Evolutionary conservation across 2,888 invertebrate species (phyloP).

Genomic region (Apamea sordens): DNA sequence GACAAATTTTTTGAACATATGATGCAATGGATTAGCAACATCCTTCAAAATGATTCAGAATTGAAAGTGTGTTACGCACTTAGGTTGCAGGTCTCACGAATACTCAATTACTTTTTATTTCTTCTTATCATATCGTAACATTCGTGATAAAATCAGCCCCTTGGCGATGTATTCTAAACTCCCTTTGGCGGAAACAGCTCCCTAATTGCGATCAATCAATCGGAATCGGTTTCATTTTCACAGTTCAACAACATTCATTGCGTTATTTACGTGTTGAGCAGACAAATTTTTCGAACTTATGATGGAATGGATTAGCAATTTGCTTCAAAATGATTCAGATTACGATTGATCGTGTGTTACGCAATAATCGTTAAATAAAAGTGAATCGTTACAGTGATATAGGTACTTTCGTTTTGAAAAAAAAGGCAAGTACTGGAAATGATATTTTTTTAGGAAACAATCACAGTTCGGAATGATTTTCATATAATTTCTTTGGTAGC

Average conservation of each 20-base stretch:
- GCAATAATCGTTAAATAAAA: not conserved
- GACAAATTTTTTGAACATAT: not conserved
- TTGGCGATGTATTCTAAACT: too few relatives aligned
- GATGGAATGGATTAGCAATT: too few relatives aligned
- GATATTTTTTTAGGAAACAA: constrained; percentile 6
- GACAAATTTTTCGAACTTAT: too few relatives aligned
- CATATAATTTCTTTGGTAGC: constrained; percentile 52
- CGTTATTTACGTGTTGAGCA: too few relatives aligned
- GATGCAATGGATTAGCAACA: too few relatives aligned
- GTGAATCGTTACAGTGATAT: not conserved
- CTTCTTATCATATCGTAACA: not conserved
- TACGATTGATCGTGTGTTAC: too few relatives aligned
- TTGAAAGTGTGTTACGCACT: too few relatives aligned
- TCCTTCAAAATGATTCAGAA: not conserved
- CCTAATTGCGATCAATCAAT: too few relatives aligned
- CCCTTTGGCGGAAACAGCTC: too few relatives aligned
- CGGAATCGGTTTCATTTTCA: too few relatives aligned
- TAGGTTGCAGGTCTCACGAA: not conserved
- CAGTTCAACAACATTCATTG: too few relatives aligned
- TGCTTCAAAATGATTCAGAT: too few relatives aligned
- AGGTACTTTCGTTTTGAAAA: not conserved
- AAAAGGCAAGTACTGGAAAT: not conserved
- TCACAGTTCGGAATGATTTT: constrained; percentile 39
- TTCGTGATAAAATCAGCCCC: not conserved
- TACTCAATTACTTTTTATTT: constrained; percentile 1